Conservation (phyloP, 2,888 invertebrate genomes). For the Drosophila ezoana region DNA sequence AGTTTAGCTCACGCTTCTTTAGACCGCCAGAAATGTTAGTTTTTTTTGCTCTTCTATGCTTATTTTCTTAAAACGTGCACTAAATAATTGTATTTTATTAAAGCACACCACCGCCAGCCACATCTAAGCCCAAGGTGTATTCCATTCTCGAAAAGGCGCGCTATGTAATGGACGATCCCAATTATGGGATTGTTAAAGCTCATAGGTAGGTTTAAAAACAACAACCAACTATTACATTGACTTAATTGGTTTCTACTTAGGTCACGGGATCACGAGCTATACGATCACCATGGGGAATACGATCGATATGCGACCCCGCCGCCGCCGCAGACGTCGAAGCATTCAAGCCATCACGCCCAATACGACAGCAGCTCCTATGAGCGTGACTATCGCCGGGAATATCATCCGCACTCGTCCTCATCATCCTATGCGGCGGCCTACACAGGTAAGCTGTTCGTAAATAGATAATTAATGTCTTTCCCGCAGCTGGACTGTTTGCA, state of each 20-base stretch:
- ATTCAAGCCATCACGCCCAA: slow-evolving; percentile 82
- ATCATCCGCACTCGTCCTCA: slow-evolving; percentile 84
- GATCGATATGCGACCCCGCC: slow-evolving; percentile 83
- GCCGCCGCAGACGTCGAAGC: slow-evolving; percentile 82
- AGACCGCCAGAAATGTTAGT: not conserved
- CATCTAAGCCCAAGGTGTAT: slow-evolving; percentile 92
- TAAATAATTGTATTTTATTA: slow-evolving; percentile 4
- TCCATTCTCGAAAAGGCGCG: slow-evolving; percentile 93
- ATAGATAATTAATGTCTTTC: slow-evolving; percentile 55
- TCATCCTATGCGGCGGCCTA: slow-evolving; percentile 81
- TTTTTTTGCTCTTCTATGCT: not conserved
- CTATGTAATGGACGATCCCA: slow-evolving; percentile 91
- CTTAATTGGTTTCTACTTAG: slow-evolving; percentile 43
- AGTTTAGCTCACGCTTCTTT: no score
- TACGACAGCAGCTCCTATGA: slow-evolving; percentile 83
- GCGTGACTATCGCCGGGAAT: slow-evolving; percentile 83
- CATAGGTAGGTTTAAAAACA: slow-evolving; percentile 71
- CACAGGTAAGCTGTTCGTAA: slow-evolving; percentile 78
- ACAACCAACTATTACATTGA: not conserved
- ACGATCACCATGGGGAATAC: slow-evolving; percentile 83
- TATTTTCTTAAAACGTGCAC: not conserved
- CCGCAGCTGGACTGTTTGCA: slow-evolving; percentile 59
- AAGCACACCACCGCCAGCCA: slow-evolving; percentile 83
- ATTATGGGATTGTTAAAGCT: slow-evolving; percentile 86
- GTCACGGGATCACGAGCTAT: slow-evolving; percentile 83